Conservation (phyloP, 2,113 vertebrate genomes). For the Mesoclemmys tuberculata region DNA sequence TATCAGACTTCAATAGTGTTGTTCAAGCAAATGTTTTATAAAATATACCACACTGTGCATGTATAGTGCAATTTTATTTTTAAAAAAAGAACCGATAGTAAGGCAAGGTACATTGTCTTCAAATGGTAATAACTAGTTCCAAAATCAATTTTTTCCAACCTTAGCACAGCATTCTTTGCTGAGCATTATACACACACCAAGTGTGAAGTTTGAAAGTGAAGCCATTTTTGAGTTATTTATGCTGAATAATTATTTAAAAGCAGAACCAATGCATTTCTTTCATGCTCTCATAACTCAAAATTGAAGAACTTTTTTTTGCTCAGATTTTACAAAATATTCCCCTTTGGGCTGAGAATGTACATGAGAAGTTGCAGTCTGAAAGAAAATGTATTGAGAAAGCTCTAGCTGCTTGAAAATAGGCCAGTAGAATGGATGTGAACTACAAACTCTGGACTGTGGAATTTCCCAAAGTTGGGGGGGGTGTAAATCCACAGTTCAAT, state of each 20-base stretch:
- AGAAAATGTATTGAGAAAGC: slow-evolving; percentile 26
- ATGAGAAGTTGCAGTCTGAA: slow-evolving; percentile 22
- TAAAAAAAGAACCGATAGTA: background rate
- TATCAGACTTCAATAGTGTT: background rate
- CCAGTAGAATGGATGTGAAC: background rate
- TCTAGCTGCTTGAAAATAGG: slow-evolving; percentile 12
- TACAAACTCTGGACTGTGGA: background rate
- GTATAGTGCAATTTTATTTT: background rate
- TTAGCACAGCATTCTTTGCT: slow-evolving; percentile 47
- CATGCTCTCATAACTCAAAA: slow-evolving; percentile 54
- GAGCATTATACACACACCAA: background rate
- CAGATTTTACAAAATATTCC: slow-evolving; percentile 37
- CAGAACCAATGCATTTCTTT: slow-evolving; percentile 61
- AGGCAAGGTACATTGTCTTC: slow-evolving; percentile 40
- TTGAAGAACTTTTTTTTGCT: slow-evolving; percentile 22
- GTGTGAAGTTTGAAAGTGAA: slow-evolving; percentile 42
- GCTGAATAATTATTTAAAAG: slow-evolving; percentile 55
- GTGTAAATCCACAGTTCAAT: background rate
- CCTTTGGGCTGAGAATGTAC: slow-evolving; percentile 33
- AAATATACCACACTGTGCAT: background rate
- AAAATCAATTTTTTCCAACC: slow-evolving; percentile 54
- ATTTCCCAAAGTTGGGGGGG: background rate
- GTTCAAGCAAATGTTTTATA: slow-evolving; percentile 21
- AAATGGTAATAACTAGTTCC: slow-evolving; percentile 53
- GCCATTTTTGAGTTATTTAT: slow-evolving; percentile 50